These are phyloP conservation scores for Tauraco hartlaubi DNA, from an alignment of 2,797 vertebrate species.

Conservation along the genomic window DNA sequence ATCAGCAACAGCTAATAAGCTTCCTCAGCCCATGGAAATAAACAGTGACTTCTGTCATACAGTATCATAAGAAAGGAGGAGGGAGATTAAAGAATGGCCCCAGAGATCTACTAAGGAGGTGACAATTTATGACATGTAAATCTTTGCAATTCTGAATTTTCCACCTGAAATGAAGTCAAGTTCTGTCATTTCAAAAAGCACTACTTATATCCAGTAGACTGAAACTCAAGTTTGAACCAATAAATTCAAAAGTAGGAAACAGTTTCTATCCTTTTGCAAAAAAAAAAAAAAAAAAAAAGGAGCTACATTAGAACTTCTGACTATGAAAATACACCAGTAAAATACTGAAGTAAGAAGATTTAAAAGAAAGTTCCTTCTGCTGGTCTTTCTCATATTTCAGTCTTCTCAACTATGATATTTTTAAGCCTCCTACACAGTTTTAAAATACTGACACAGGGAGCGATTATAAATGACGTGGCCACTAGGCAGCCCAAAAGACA, in stretches of 20 bases:
- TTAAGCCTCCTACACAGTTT: not conserved
- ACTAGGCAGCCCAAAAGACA: not conserved
- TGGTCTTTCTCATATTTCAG: not conserved
- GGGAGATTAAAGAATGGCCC: not conserved
- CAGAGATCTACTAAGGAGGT: not conserved
- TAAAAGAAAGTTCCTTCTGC: not conserved
- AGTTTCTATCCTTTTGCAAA: not conserved
- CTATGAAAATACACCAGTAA: not conserved
- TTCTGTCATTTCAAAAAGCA: not conserved
- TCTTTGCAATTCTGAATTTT: not conserved
- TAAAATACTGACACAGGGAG: not conserved
- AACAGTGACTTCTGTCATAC: not conserved
- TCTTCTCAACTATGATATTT: not conserved
- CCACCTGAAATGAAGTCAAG: not conserved
- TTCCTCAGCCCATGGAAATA: not conserved
- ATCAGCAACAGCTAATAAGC: not conserved
- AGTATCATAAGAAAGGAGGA: not conserved
- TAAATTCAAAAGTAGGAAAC: not conserved
- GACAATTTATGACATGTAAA: not conserved
- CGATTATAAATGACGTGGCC: accelerated
- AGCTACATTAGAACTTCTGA: not conserved
- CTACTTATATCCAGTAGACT: not conserved
- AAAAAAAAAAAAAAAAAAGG: not conserved
- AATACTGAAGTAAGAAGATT: not conserved
- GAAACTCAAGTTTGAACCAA: not conserved